Evolutionary conservation across 2,888 invertebrate genomes (phyloP), one percentile per base, ranked within the genome.

Genomic region (Drosophila nigricruria): DNA sequence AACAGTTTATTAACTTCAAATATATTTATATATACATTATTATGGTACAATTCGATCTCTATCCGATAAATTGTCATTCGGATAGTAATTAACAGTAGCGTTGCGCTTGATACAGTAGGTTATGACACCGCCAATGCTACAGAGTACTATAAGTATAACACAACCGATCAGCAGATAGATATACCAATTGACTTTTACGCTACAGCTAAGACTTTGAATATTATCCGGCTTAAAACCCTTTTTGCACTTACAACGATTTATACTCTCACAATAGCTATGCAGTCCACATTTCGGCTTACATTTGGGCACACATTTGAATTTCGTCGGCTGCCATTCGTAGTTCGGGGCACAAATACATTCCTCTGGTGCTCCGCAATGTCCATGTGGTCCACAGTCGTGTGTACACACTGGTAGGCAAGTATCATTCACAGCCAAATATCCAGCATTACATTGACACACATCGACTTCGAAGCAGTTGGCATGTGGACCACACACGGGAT

Each of bases 51-150:
- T 60, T 12, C 0, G 14, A 1, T 25, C 3, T 1, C 18, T 50
- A 14, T 74, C 71, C 0, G 43, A 5, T 10, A 32, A 58, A 36
- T 6, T 38, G 0, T 18, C 2, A 62, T 74, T 76, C 5, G 71
- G 74, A 70, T 64, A 70, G 5, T 58, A 76, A 14, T 14, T 70
- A 5, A 45, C 0, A 16, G 27, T 27, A 0, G 20, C 9, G 5
- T 8, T 12, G 14, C 54, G 53, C 0, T 10, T 25, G 0, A 49
- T 0, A n/a, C 3, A 64, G 5, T 16, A 45, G 40, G 3, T 27
- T 1, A 70, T 12, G 8, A 70, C 30, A 3, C 32, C 43, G 0
- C 1, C 10, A 2, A 45, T 38, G 64, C 53, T 23, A 45, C 18
- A 10, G 12, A 65, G 0, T 9, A 74, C 36, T 1, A 36, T 4